phyloP scores from a whole-genome alignment of 1,140 invertebrate genomes.

The Armadillidium nasatum region DNA sequence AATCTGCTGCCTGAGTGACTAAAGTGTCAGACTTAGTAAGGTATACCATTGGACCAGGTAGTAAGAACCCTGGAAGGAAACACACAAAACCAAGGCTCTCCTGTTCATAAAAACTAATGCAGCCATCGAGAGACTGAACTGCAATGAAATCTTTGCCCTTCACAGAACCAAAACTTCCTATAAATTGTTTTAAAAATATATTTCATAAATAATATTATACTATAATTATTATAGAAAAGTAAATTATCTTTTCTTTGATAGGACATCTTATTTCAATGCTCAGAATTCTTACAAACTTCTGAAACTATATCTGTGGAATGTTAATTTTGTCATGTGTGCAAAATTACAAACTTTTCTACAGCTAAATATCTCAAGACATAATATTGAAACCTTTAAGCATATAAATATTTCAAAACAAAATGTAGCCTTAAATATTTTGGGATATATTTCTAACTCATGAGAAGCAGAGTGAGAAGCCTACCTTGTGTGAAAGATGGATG shows the following conservation, averaged over 20 bases:
- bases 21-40: slow-evolving; percentile 72
- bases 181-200: slow-evolving; percentile 54
- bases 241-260: not conserved
- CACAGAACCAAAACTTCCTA: slow-evolving; percentile 73
- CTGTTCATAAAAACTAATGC: slow-evolving; percentile 79
- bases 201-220: slow-evolving; percentile 53
- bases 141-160: slow-evolving; percentile 65
- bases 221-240: slow-evolving; percentile 49
- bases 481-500: no score
- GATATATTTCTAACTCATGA: no score
- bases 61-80: slow-evolving; percentile 65
- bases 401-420: no score
- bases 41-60: slow-evolving; percentile 74
- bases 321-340: not conserved
- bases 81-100: slow-evolving; percentile 73
- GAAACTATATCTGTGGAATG: slow-evolving; percentile 51
- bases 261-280: not conserved
- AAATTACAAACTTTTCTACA: not conserved
- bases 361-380: not conserved
- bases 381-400: no score
- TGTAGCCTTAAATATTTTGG: no score
- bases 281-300: slow-evolving; percentile 48
- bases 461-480: no score
- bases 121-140: slow-evolving; percentile 78
- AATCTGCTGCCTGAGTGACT: slow-evolving; percentile 66